Evolutionary conservation across 2,888 invertebrate genomes (phyloP).

Genomic region (Hirtodrosophila alboralis): DNA sequence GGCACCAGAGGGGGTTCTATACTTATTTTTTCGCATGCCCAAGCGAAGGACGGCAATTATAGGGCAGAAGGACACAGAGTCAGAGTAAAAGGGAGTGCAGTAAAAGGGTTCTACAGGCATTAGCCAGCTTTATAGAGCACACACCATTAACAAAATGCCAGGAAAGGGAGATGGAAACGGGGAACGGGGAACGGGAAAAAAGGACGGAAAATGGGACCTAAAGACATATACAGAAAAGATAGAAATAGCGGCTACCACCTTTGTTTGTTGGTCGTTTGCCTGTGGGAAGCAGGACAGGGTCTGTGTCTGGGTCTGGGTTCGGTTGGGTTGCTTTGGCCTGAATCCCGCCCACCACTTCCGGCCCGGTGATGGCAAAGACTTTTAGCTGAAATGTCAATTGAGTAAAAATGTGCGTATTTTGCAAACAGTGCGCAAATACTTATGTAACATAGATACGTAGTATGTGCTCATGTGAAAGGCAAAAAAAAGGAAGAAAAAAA

Average conservation of each 20-base stretch:
- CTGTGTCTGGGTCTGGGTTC: constrained; percentile 8
- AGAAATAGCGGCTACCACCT: constrained; percentile 32
- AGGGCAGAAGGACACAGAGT: constrained; percentile 16
- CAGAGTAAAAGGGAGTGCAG: constrained; percentile 22
- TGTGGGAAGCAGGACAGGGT: constrained; percentile 18
- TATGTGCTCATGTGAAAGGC: constrained; percentile 6
- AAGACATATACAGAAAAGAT: constrained; percentile 24
- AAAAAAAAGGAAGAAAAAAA: constrained; percentile 21
- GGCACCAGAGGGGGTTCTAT: constrained; percentile 29
- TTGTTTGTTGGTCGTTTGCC: constrained; percentile 51
- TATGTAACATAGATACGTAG: constrained; percentile 15
- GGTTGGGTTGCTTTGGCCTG: constrained; percentile 10
- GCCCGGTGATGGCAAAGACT: constrained; percentile 40
- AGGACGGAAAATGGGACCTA: constrained; percentile 6
- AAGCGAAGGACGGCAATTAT: constrained; percentile 49
- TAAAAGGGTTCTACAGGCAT: constrained; percentile 56
- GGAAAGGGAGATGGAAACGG: constrained; percentile 5
- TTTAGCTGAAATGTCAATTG: constrained; percentile 64
- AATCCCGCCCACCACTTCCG: constrained; percentile 48
- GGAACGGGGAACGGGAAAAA: not conserved
- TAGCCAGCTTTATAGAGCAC: constrained; percentile 62
- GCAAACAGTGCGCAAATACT: constrained; percentile 58
- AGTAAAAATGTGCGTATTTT: constrained; percentile 65
- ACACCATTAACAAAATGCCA: constrained; percentile 61
- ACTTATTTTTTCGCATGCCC: constrained; percentile 43